Conservation (phyloP, 2,113 vertebrate species). For the Pantherophis guttatus region DNA sequence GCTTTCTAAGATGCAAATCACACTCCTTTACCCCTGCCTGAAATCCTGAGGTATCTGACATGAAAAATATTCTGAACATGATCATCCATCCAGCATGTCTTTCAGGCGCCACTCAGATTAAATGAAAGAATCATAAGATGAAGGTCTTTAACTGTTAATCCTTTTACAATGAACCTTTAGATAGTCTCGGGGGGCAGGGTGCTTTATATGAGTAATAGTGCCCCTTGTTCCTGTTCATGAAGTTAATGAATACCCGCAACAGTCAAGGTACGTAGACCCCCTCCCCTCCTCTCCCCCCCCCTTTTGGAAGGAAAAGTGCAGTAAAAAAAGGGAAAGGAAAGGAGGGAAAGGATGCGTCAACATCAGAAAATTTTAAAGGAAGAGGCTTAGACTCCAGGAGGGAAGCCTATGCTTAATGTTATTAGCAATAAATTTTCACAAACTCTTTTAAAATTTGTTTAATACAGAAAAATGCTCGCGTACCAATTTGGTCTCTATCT, state of each 20-base stretch:
- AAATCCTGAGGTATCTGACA: conserved; percentile 83
- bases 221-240: conserved; percentile 76
- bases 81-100: conserved; percentile 87
- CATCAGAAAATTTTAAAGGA: conserved; percentile 12
- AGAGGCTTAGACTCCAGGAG: background rate
- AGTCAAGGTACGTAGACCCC: conserved; percentile 42
- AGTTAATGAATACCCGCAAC: conserved; percentile 79
- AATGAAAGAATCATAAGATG: conserved; percentile 91
- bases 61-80: conserved; percentile 88
- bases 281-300: conserved; percentile 45
- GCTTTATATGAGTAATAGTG: conserved; percentile 78
- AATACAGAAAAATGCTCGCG: conserved; percentile 47
- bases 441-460: conserved; percentile 21
- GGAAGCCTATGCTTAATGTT: conserved; percentile 46
- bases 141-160: conserved; percentile 93
- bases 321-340: conserved; percentile 4
- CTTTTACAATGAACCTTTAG: conserved; percentile 92
- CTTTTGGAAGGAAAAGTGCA: conserved; percentile 54
- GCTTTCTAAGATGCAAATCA: conserved; percentile 80
- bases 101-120: conserved; percentile 93
- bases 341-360: conserved; percentile 35
- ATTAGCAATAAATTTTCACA: conserved; percentile 56
- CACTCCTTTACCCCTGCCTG: conserved; percentile 80
- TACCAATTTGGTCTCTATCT: background rate
- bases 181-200: conserved; percentile 83